Conservation (phyloP, 2,888 invertebrate species). For the Melipona beecheii region DNA sequence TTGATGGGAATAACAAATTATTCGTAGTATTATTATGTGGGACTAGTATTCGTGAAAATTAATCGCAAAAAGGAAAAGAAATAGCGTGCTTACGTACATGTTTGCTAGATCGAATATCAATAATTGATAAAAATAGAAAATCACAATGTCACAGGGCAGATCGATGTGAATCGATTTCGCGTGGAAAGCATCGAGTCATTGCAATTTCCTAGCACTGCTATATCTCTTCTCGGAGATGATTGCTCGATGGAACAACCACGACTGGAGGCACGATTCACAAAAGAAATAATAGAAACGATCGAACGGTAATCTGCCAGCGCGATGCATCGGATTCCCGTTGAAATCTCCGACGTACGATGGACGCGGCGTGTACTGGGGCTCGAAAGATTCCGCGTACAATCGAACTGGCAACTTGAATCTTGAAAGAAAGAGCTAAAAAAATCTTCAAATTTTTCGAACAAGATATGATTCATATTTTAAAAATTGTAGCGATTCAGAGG, state of each 20-base stretch:
- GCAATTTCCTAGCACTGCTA: conserved; percentile 10
- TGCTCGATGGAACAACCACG: background rate
- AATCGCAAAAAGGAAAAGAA: background rate
- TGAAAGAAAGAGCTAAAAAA: too few relatives aligned
- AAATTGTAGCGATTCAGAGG: too few relatives aligned
- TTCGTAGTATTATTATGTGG: too few relatives aligned
- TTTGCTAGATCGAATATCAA: background rate
- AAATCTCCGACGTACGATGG: conserved; percentile 28
- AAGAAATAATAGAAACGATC: background rate
- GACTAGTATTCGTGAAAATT: too few relatives aligned
- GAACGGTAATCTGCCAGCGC: background rate
- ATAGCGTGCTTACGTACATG: background rate
- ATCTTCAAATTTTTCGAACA: too few relatives aligned
- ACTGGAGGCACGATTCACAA: background rate
- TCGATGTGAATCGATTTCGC: conserved; percentile 8
- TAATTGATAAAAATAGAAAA: background rate
- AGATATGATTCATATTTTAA: too few relatives aligned
- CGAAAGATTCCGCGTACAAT: background rate
- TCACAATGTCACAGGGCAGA: background rate
- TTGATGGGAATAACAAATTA: too few relatives aligned
- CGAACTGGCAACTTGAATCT: background rate
- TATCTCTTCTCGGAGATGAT: background rate
- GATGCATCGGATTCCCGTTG: background rate
- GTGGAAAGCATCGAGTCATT: conserved; percentile 23
- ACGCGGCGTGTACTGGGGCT: background rate